Percentiles rank a stretch among this genome's conserved stretches.
phyloP scores from a whole-genome alignment of 2,888 invertebrate genomes.

The Pelosia muscerda region DNA sequence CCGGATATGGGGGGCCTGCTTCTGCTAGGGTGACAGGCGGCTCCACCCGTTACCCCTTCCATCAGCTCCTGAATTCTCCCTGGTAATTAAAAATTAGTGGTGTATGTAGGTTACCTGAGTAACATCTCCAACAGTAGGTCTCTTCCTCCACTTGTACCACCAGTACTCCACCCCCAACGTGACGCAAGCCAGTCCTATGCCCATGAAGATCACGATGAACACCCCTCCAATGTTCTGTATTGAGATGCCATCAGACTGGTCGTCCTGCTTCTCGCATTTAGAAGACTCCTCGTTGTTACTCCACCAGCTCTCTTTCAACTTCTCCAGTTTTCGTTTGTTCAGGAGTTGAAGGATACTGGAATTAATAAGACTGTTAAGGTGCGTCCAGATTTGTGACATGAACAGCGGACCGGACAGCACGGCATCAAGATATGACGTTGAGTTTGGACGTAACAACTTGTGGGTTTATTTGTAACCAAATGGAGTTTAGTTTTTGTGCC shows the following conservation, averaged over 20 bases:
- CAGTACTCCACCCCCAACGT: slow-evolving; percentile 97
- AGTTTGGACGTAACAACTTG: too few relatives aligned
- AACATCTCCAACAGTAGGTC: slow-evolving; percentile 87
- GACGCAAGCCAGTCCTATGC: slow-evolving; percentile 96
- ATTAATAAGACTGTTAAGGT: slow-evolving; percentile 14
- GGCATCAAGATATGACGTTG: too few relatives aligned
- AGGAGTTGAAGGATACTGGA: slow-evolving; percentile 95
- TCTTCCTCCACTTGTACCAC: slow-evolving; percentile 94
- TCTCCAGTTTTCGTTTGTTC: slow-evolving; percentile 97
- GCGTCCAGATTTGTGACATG: too few relatives aligned
- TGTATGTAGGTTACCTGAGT: slow-evolving; percentile 77
- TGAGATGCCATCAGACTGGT: slow-evolving; percentile 98
- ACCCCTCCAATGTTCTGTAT: slow-evolving; percentile 99
- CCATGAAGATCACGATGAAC: slow-evolving; percentile 98
- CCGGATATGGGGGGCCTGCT: too few relatives aligned
- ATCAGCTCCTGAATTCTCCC: too few relatives aligned
- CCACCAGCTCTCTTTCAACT: slow-evolving; percentile 99
- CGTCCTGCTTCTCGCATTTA: slow-evolving; percentile 94
- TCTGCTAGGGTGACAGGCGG: too few relatives aligned
- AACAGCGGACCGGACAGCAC: too few relatives aligned
- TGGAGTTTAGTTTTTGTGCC: too few relatives aligned
- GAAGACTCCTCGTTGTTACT: slow-evolving; percentile 92
- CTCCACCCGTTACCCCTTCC: too few relatives aligned
- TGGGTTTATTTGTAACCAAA: too few relatives aligned
- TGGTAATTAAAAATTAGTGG: too few relatives aligned